Evolutionary conservation across 2,113 vertebrate genomes (phyloP), one percentile per base, ranked within the genome.

Genomic region (Thryonomys swinderianus): DNA sequence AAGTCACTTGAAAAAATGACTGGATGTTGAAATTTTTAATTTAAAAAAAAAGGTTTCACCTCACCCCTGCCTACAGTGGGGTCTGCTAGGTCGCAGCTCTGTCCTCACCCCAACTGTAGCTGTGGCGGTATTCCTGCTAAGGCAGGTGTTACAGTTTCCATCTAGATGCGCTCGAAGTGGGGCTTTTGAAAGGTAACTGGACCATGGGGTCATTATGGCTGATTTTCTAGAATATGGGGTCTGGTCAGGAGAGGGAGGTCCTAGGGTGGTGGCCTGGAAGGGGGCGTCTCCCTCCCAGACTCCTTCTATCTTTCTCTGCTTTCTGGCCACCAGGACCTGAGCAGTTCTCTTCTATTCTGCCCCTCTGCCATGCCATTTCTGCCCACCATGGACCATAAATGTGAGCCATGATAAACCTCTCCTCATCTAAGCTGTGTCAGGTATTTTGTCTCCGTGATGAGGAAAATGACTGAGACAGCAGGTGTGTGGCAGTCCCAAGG

Each of bases 41-140:
- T 69, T n/a, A 66, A 85, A 67, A 51, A n/a, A 84, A 51, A 66
- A 10, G 20, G 18, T 59, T 48, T 73, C 42, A 48, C 85, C 55
- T 79, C 23, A 73, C 8, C 10, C 23, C 12, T 5, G 9, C 42
- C n/a, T 40, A 55, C 0, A 11, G 51, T 7, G 1, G 1, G 7
- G 1, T n/a, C 17, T 80, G 4, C 21, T 12, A 17, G 23, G 14
- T 42, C 84, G n/a, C 27, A 57, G 27, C 12, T 14, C 48, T 20
- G 42, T 1, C 30, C 64, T 73, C 53, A 21, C 27, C 9, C 53
- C 37, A 59, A 30, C 7, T 45, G 53, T n/a, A 66, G 67, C 21
- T 57, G 7, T 42, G 73, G 48, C 40, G 57, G 34, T 34, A 51
- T 67, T 8, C 5, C 27, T 11, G 42, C 9, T 8, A 74, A 84